Evolutionary conservation across 1,140 invertebrate genomes (phyloP).

Genomic region (Vollenhovia emeryi): DNA sequence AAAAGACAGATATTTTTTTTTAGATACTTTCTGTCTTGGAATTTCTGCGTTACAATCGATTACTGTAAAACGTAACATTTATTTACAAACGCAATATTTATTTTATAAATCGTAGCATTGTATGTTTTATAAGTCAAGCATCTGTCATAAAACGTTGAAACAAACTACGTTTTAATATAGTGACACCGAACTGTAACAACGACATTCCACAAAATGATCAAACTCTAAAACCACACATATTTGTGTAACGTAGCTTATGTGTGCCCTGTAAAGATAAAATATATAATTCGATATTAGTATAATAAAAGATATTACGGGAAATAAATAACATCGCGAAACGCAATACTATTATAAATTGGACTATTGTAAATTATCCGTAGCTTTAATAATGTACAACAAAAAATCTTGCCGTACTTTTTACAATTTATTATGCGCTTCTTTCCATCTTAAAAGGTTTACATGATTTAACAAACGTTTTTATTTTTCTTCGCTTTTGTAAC

Average conservation of each 20-base stretch:
- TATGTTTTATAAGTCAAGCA: background rate
- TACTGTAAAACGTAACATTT: background rate
- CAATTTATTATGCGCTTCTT: background rate
- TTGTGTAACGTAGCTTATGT: background rate
- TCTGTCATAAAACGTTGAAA: no score
- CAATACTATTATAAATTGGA: no score
- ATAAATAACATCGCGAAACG: background rate
- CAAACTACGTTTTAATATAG: background rate
- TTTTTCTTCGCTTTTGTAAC: background rate
- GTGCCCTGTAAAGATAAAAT: background rate
- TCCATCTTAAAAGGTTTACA: no score
- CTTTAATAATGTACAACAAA: background rate
- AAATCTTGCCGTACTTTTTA: background rate
- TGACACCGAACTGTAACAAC: background rate
- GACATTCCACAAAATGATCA: background rate
- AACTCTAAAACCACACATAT: background rate
- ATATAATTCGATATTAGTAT: background rate
- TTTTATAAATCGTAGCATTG: background rate
- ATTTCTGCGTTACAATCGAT: background rate
- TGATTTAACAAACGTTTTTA: no score
- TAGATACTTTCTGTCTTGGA: background rate
- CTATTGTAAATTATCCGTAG: background rate
- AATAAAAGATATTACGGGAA: background rate
- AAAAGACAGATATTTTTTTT: background rate
- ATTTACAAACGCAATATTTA: no score